Base-by-base conservation (phyloP, 2,113 vertebrate genomes). In the Nansenia antarctica region DNA sequence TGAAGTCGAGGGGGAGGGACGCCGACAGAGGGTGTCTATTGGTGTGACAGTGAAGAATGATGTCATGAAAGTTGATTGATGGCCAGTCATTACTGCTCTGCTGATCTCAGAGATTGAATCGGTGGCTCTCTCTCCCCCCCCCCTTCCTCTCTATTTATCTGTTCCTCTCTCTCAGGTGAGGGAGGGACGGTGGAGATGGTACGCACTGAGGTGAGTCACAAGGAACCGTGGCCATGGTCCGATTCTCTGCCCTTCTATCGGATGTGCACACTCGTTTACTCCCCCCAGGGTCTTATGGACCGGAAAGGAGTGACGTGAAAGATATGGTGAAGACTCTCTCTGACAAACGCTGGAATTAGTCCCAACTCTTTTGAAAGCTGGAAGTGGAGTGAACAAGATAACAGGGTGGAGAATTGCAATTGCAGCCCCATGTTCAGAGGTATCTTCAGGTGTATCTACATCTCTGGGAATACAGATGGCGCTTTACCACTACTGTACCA, bases 71-170 rank as follows among this genome's bases (percentile, higher is more conserved):
- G 5, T 24, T 15, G 61, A 63, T 63, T 63, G 35, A 63, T 63
- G 37, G 35, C 35, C 35, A 42, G 61, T 60, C 31, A 35, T 60
- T 14, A 34, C 30, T 14, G 32, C 30, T 35, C 58, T 35, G 30
- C 58, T 35, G 30, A 35, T 30, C n/a, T 8, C 24, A 37, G 61
- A 79, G 77, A 72, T 67, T 69, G 72, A 78, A 75, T 65, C 73
- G 18, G 31, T 68, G 63, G 55, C 55, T 61, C 32, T 29, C 35
- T 32, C 22, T 65, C 20, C 18, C 30, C 18, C 53, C 69, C 70
- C 53, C 47, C 27, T 37, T 14, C 63, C 37, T 47, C n/a, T 39
- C 9, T 5, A 4, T 54, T 15, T 3, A 7, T 9, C 29, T 32
- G 6, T 22, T 45, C 22, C 45, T 65, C 31, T 34, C 64, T 32